phyloP scores from a whole-genome alignment of 2,888 invertebrate species.

The Drosophila flavopinicola region DNA sequence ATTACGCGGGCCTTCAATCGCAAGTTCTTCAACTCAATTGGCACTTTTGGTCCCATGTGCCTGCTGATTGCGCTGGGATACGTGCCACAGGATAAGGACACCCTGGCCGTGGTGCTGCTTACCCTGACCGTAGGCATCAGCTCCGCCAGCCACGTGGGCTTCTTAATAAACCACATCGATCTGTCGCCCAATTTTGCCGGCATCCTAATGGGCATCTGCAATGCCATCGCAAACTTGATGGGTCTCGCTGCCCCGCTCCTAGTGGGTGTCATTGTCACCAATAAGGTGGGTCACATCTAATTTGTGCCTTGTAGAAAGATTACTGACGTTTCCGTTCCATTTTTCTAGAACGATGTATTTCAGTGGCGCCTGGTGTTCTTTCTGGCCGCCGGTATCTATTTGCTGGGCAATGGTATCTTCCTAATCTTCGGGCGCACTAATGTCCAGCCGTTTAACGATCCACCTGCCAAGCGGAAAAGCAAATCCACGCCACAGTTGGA shows the following conservation, averaged over 20 bases:
- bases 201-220: conserved; percentile 89
- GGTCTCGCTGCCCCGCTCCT: conserved; percentile 87
- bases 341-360: conserved; percentile 86
- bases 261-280: conserved; percentile 86
- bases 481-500: conserved; percentile 66
- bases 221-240: conserved; percentile 87
- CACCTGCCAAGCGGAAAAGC: conserved; percentile 66
- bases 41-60: conserved; percentile 86
- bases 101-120: conserved; percentile 85
- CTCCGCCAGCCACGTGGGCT: conserved; percentile 87
- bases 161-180: conserved; percentile 88
- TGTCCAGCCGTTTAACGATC: conserved; percentile 89
- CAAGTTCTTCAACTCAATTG: conserved; percentile 83
- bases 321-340: background rate
- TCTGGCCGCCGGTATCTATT: conserved; percentile 89
- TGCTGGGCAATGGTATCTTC: conserved; percentile 89
- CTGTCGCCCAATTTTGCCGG: conserved; percentile 89
- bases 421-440: conserved; percentile 88
- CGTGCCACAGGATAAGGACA: conserved; percentile 80
- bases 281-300: conserved; percentile 84
- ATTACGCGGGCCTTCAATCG: conserved; percentile 83
- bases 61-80: conserved; percentile 85
- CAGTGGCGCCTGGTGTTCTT: conserved; percentile 92
- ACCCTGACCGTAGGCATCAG: conserved; percentile 87
- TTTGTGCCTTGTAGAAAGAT: too few relatives aligned